Evolutionary conservation across 92 coral and sea anemone genomes (phyloP).

Genomic region (Heliopora coerulea): DNA sequence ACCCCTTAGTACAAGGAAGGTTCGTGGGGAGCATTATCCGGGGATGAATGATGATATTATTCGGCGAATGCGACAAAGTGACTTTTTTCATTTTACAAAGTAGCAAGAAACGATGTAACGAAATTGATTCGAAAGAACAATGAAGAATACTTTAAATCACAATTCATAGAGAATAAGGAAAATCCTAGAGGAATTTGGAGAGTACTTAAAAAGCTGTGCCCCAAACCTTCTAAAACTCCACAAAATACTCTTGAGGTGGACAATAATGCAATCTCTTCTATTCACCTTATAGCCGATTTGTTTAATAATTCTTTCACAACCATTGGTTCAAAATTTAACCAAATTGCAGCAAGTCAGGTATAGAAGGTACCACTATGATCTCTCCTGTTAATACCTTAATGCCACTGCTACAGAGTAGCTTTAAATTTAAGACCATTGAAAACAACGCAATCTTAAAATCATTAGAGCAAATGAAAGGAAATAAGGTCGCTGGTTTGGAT

Average conservation of each 20-base stretch:
- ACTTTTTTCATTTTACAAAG: conserved; percentile 46
- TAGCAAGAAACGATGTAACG: conserved; percentile 49
- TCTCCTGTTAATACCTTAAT: not conserved
- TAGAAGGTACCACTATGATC: no score
- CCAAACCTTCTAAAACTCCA: conserved; percentile 43
- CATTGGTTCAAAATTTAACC: conserved; percentile 47
- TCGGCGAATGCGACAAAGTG: conserved; percentile 43
- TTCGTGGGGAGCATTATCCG: conserved; percentile 47
- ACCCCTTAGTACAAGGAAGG: conserved; percentile 38
- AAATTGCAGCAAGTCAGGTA: not conserved
- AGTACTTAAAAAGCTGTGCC: conserved; percentile 42
- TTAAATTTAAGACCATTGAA: conserved; percentile 35
- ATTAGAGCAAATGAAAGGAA: not conserved
- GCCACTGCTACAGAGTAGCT: not conserved
- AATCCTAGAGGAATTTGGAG: conserved; percentile 50
- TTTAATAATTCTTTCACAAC: conserved; percentile 52
- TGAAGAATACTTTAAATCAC: conserved; percentile 38
- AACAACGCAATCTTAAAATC: conserved; percentile 3
- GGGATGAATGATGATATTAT: conserved; percentile 46
- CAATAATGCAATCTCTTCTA: conserved; percentile 33
- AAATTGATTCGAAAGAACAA: conserved; percentile 32
- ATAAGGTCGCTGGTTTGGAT: conserved; percentile 15
- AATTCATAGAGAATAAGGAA: conserved; percentile 11
- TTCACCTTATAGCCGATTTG: conserved; percentile 38
- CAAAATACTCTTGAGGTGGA: conserved; percentile 23